These are phyloP conservation scores for Mastomys natalensis DNA, from an alignment of 2,113 vertebrate species.

Conservation along the genomic window DNA sequence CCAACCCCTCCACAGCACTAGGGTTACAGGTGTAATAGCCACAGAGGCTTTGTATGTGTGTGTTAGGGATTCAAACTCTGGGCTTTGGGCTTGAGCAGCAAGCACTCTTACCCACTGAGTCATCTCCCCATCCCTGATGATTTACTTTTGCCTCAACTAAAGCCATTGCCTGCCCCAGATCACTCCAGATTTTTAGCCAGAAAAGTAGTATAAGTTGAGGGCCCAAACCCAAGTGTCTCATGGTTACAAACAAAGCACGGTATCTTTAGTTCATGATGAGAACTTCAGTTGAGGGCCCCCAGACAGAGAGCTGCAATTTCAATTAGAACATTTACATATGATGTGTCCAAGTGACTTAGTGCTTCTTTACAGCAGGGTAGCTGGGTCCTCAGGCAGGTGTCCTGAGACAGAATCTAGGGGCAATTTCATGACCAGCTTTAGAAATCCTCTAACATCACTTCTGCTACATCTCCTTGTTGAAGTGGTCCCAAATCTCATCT, in stretches of 20 bases:
- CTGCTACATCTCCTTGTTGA: background rate
- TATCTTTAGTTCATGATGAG: background rate
- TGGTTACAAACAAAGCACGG: background rate
- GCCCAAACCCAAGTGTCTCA: background rate
- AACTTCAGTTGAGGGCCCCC: background rate
- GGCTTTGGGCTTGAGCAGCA: background rate
- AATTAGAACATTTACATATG: background rate
- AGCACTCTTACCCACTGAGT: background rate
- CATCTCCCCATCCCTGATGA: background rate
- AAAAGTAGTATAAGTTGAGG: background rate
- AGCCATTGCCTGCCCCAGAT: background rate
- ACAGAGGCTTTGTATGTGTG: background rate
- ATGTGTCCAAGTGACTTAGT: background rate
- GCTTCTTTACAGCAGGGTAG: background rate
- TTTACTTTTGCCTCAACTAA: background rate
- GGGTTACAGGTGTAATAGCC: background rate
- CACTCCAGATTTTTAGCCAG: background rate
- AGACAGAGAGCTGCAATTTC: background rate
- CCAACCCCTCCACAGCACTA: background rate
- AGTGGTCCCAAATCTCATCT: background rate
- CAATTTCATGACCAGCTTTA: background rate
- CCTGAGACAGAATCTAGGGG: background rate
- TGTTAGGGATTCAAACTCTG: background rate
- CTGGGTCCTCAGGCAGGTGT: background rate
- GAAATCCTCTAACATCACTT: background rate